Evolutionary conservation across 2,113 vertebrate genomes (phyloP).

Genomic region (Anseranas semipalmata): DNA sequence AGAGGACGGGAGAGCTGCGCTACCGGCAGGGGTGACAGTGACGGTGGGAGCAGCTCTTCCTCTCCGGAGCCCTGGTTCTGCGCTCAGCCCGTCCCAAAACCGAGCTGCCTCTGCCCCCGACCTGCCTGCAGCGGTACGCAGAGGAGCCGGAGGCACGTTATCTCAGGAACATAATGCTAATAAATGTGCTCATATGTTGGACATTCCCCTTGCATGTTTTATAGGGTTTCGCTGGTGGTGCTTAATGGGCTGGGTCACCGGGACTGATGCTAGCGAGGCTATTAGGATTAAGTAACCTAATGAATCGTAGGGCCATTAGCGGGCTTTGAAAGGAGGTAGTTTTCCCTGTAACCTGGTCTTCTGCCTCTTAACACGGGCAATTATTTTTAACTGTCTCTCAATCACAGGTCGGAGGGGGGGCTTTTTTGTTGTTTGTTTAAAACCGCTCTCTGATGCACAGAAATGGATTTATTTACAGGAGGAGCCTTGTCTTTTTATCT

Average conservation of each 20-base stretch:
- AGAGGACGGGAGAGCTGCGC: background rate
- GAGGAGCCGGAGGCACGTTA: background rate
- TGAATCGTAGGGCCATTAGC: conserved; percentile 66
- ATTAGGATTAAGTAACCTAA: conserved; percentile 73
- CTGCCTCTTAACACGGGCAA: conserved; percentile 36
- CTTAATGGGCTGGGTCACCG: conserved; percentile 58
- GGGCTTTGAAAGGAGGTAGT: conserved; percentile 36
- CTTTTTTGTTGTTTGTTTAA: background rate
- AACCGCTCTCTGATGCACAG: background rate
- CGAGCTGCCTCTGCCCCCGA: background rate
- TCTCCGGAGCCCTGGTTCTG: background rate
- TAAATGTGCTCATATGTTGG: conserved; percentile 67
- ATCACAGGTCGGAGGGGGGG: background rate
- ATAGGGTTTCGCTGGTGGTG: conserved; percentile 49
- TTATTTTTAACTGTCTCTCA: conserved; percentile 53
- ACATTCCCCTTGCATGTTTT: conserved; percentile 66
- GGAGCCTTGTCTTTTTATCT: background rate
- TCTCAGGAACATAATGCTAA: conserved; percentile 28
- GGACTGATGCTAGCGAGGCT: conserved; percentile 59
- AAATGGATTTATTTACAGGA: background rate
- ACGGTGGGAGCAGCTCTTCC: background rate
- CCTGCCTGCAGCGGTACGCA: background rate
- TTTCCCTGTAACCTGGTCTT: background rate
- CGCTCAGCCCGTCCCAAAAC: background rate
- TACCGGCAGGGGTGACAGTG: background rate